Conservation (phyloP, 2,888 invertebrate species). For the Arrhopalites spinosus region DNA sequence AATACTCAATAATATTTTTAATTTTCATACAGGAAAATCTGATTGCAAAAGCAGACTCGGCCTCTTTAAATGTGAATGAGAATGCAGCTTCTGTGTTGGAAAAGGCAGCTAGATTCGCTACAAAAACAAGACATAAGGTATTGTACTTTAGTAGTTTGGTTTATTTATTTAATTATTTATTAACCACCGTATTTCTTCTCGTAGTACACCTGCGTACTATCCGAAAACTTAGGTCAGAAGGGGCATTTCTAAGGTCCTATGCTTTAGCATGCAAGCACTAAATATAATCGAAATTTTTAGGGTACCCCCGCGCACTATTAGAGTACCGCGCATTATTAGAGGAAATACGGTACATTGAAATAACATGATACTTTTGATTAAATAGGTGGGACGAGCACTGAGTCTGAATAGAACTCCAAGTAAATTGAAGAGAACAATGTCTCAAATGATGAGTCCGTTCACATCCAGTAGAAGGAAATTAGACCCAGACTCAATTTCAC, state of each 20-base stretch:
- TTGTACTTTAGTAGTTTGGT: not conserved
- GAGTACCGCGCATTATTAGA: too few species aligned
- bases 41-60: constrained; percentile 50
- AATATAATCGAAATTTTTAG: too few species aligned
- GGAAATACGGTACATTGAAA: too few species aligned
- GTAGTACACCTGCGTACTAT: too few species aligned
- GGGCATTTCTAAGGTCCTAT: too few species aligned
- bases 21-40: constrained; percentile 46
- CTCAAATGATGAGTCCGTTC: constrained; percentile 90
- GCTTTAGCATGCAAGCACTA: too few species aligned
- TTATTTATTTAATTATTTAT: not conserved
- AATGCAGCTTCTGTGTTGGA: constrained; percentile 49
- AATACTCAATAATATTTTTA: not conserved
- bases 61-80: constrained; percentile 42
- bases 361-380: constrained; percentile 21
- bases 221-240: too few species aligned
- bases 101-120: constrained; percentile 55
- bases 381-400: constrained; percentile 85
- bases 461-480: constrained; percentile 34
- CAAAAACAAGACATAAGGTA: constrained; percentile 56
- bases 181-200: too few species aligned
- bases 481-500: constrained; percentile 35
- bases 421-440: constrained; percentile 89
- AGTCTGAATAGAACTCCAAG: constrained; percentile 95
- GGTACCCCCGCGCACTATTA: too few species aligned